Percentiles rank a stretch among this genome's conserved stretches.
Conservation (phyloP, 2,888 invertebrate genomes). For the Anthoptus insignis region DNA sequence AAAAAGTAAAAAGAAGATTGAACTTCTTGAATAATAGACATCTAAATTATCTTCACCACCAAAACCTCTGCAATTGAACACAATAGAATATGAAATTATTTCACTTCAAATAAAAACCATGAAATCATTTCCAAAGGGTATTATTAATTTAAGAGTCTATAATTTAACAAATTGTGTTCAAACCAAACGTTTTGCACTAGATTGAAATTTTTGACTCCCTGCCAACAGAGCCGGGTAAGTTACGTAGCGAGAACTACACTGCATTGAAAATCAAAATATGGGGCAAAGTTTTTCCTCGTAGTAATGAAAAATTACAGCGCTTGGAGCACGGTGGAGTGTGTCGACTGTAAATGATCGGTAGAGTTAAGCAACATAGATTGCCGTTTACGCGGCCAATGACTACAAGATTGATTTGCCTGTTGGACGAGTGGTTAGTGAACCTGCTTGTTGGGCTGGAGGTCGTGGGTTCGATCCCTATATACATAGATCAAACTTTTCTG, state of each 20-base stretch:
- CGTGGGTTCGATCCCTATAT: too few relatives aligned
- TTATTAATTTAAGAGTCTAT: slow-evolving; percentile 34
- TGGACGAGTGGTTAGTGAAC: too few relatives aligned
- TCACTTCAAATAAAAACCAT: slow-evolving; percentile 22
- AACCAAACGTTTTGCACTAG: slow-evolving; percentile 36
- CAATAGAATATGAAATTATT: neutral
- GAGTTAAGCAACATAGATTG: too few relatives aligned
- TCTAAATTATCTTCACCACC: too few relatives aligned
- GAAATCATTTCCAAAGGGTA: slow-evolving; percentile 27
- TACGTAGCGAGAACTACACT: slow-evolving; percentile 29
- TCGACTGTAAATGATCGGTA: too few relatives aligned
- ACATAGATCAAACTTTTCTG: too few relatives aligned
- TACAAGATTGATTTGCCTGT: too few relatives aligned
- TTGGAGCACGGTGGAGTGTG: neutral
- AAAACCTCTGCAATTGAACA: neutral
- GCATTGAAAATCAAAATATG: slow-evolving; percentile 35
- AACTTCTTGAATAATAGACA: too few relatives aligned
- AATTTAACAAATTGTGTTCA: slow-evolving; percentile 36
- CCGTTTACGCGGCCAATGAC: too few relatives aligned
- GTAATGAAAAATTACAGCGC: slow-evolving; percentile 15
- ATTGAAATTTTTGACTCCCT: slow-evolving; percentile 38
- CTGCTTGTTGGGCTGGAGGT: too few relatives aligned
- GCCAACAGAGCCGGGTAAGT: slow-evolving; percentile 29
- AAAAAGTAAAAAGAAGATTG: too few relatives aligned
- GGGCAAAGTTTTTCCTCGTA: slow-evolving; percentile 10